Evolutionary conservation across 1,140 invertebrate species (phyloP).

Genomic region (Antheraea mylitta): DNA sequence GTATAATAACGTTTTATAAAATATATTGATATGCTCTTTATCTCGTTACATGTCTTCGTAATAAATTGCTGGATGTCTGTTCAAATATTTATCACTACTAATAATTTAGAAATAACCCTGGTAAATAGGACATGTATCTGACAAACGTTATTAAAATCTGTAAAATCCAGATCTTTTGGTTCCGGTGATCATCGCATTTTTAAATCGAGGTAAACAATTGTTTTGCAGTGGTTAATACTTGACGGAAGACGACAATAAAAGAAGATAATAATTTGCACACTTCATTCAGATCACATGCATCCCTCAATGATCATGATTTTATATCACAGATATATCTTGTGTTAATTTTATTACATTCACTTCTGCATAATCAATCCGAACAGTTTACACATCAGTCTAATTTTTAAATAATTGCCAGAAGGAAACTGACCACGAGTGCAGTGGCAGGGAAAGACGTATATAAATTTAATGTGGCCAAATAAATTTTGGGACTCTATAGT

Average conservation of each 20-base stretch:
- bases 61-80: not conserved
- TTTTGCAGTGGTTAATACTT: constrained; percentile 13
- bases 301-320: constrained; percentile 19
- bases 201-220: not conserved
- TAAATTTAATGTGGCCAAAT: too few species aligned
- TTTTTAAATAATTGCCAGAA: not conserved
- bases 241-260: constrained; percentile 21
- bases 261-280: not conserved
- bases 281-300: constrained; percentile 11
- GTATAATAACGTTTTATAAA: constrained; percentile 34
- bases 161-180: too few species aligned
- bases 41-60: constrained; percentile 4
- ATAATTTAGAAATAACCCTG: too few species aligned
- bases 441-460: too few species aligned
- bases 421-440: not conserved
- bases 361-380: constrained; percentile 1
- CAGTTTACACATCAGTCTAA: not conserved
- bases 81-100: not conserved
- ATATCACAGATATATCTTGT: constrained; percentile 33
- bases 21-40: constrained; percentile 53
- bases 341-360: constrained; percentile 13
- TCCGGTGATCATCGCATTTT: too few species aligned
- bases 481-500: too few species aligned
- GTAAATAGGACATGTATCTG: too few species aligned
- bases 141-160: too few species aligned